Base-by-base conservation (phyloP, 2,797 vertebrate genomes). In the Leuciscus waleckii region DNA sequence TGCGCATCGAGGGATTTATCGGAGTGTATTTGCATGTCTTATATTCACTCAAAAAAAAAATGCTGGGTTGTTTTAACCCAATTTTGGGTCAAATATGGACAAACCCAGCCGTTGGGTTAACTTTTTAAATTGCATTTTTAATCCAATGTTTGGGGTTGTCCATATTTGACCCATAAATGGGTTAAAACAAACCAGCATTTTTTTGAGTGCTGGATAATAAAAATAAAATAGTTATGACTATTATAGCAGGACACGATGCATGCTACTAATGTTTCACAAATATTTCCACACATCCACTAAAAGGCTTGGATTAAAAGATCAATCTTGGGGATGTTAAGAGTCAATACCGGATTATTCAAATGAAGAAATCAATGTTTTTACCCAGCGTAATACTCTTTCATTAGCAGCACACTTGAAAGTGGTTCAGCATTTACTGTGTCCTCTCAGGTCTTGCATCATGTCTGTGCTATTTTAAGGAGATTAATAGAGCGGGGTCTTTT, bases 381-480 rank as follows among this genome's bases (percentile, higher is more conserved):
- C 14, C 41, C 41, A 46, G 43, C 3, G 1, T 29, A n/a, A 78
- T 43, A 11, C 21, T 23, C 77, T 46, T 65, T 74, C 32, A 63
- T 80, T 68, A 79, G 51, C 51, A 19, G 39, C 77, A 54, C 17
- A 41, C 68, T 68, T 32, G 21, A 63, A 78, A 67, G 29, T 32
- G 23, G 39, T 49, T 29, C 16, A 63, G 32, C 8, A 79, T 84
- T 81, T 82, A 58, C 61, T 77, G 58, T 79, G 35, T 88, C 87
- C 76, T 89, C 77, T 19, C 73, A 39, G 73, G 84, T 85, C 79
- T 86, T 89, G 61, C 83, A 71, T 90, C 83, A 83, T 85, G 41
- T 70, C 71, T 16, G 56, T 85, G 79, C 86, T 92, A 91, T 94
- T 93, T 93, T 93, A 93, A 91, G 89, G 76, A 9, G 8, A n/a